Evolutionary conservation across 2,797 vertebrate species (phyloP), one percentile per base, ranked within the genome.

Genomic region (Bovichtus diacanthus): DNA sequence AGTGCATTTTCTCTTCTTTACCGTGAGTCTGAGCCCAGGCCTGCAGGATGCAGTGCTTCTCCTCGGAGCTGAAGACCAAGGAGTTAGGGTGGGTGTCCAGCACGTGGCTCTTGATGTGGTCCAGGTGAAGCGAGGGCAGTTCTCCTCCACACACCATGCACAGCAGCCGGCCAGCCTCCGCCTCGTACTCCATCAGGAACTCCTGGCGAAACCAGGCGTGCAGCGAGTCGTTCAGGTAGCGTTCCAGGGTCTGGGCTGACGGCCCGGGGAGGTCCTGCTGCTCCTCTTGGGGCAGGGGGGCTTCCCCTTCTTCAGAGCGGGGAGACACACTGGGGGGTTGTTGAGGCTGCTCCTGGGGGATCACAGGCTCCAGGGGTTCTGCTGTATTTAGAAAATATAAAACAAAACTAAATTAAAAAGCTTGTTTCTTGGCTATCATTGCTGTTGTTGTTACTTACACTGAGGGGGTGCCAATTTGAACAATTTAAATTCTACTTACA

Each of bases 101-200:
- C 83, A 97, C 95, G 61, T 98, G 97, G 82, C 94, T 95, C 82
- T 97, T 97, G 85, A 98, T 97, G 94, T 98, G 96, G 29, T 96
- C 96, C 84, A 98, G 90, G 89, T 97, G 96, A 12, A 98, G 95
- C 0, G 97, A 97, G 62, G 96, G 96, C 84, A 97, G 87, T 29
- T 94, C 94, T 2, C 90, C 90, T 36, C 96, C 95, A 6, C 97
- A 98, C 81, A 97, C 96, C 96, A 97, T 97, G 89, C 97, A 98
- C 54, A 96, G 92, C 83, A 98, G 94, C 49, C 95, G 94, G 67
- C 96, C 95, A 0, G 93, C 96, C 83, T 93, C 95, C 0, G 95
- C 95, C 84, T 97, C 96, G n/a, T 97, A 98, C 88, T 97, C 97
- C 97, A 98, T 97, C 84, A 97, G 94, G 91, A 97, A 97, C 94